Percentiles rank a stretch among this genome's conserved stretches.
phyloP scores from a whole-genome alignment of 2,888 invertebrate species.

The Apoda limacodes region DNA sequence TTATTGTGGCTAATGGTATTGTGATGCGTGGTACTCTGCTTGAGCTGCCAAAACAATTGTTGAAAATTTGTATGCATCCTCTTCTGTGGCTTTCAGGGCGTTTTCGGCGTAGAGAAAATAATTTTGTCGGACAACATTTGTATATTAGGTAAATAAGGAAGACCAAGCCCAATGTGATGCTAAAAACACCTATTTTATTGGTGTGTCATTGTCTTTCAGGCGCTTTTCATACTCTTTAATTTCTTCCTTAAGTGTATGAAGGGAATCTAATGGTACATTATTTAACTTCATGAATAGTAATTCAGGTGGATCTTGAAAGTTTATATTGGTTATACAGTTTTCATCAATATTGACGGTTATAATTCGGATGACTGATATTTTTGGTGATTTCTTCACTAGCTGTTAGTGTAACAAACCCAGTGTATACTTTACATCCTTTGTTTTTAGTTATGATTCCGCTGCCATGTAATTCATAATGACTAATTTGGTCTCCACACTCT shows the following conservation, averaged over 20 bases:
- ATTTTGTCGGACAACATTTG: conserved; percentile 1
- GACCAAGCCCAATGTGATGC: conserved; percentile 5
- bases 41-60: conserved; percentile 14
- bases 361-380: conserved; percentile 17
- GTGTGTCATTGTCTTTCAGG: conserved; percentile 9
- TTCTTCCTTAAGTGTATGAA: conserved; percentile 11
- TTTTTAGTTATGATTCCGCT: conserved; percentile 15
- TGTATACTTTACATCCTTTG: conserved; percentile 17
- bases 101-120: conserved; percentile 2
- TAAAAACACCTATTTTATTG: conserved; percentile 5
- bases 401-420: conserved; percentile 18
- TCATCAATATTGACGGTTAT: conserved; percentile 17
- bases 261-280: conserved; percentile 15
- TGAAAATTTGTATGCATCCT: conserved; percentile 15
- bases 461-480: conserved; percentile 14
- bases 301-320: conserved; percentile 1
- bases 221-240: conserved; percentile 8
- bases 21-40: conserved; percentile 1
- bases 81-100: background rate
- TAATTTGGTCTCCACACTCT: conserved; percentile 14
- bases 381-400: conserved; percentile 12
- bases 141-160: background rate
- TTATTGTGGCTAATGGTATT: conserved; percentile 2
- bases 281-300: conserved; percentile 18
- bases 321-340: conserved; percentile 13